Conservation (phyloP, 2,113 vertebrate species). For the Phyllostomus hastatus region DNA sequence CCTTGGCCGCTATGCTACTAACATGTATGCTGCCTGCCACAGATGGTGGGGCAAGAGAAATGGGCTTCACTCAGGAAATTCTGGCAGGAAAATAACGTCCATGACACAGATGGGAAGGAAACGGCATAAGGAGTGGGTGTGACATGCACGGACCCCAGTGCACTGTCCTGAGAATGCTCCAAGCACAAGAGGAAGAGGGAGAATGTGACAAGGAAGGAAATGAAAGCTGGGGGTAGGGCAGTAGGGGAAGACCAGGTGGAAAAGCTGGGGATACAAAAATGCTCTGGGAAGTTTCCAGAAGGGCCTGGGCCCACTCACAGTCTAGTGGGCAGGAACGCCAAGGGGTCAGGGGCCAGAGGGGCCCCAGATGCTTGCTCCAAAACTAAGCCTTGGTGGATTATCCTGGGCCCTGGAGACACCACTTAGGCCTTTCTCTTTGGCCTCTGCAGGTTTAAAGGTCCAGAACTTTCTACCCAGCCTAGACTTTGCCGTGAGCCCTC, state of each 20-base stretch:
- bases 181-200: neutral
- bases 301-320: neutral
- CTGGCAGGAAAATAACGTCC: neutral
- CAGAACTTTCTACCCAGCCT: neutral
- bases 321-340: neutral
- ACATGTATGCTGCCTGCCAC: neutral
- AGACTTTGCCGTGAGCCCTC: neutral
- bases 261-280: neutral
- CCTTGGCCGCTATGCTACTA: neutral
- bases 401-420: no score
- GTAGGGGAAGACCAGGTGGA: no score
- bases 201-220: neutral
- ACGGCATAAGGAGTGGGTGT: accelerated
- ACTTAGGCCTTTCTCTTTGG: neutral
- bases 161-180: neutral
- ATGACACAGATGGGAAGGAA: neutral
- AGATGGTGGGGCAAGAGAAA: neutral
- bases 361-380: neutral
- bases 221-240: no score
- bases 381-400: neutral
- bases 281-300: neutral
- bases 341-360: neutral
- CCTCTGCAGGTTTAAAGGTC: neutral
- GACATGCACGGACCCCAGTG: neutral
- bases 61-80: neutral